Conservation (phyloP, 2,888 invertebrate genomes). For the Rhyacophila evoluta region DNA sequence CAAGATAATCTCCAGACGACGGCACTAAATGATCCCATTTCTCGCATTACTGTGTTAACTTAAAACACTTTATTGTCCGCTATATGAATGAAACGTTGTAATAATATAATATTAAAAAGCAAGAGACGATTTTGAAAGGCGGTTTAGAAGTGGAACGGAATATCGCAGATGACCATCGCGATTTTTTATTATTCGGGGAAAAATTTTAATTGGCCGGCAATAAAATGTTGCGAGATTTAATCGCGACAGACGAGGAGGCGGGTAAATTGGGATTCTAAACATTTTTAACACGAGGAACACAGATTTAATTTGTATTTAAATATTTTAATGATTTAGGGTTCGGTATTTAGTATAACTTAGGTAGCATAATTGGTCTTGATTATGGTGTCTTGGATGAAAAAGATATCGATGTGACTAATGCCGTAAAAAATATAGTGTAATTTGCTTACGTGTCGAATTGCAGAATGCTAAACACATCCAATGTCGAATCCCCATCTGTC, state of each 20-base stretch:
- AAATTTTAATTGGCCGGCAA: conserved; percentile 19
- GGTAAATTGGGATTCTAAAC: background rate
- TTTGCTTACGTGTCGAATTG: too few relatives aligned
- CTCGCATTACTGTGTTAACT: background rate
- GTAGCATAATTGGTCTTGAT: too few relatives aligned
- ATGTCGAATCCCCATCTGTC: too few relatives aligned
- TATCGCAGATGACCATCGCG: conserved; percentile 18
- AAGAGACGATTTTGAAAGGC: background rate
- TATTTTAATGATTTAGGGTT: too few relatives aligned
- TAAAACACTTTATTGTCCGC: background rate
- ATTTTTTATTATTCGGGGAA: conserved; percentile 13
- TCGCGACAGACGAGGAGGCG: background rate
- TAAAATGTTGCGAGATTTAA: conserved; percentile 22
- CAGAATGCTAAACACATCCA: too few relatives aligned
- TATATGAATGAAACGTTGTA: background rate
- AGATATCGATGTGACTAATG: too few relatives aligned
- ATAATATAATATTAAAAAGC: background rate
- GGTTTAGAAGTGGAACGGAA: background rate
- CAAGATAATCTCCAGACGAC: conserved; percentile 24
- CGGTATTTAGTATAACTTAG: too few relatives aligned
- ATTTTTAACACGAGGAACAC: too few relatives aligned
- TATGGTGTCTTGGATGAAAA: too few relatives aligned
- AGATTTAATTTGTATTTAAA: too few relatives aligned
- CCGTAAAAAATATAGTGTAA: too few relatives aligned
- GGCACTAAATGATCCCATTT: background rate